These are phyloP conservation scores for Phrynocephalus forsythii DNA, from an alignment of 2,797 vertebrate genomes.

Conservation along the genomic window DNA sequence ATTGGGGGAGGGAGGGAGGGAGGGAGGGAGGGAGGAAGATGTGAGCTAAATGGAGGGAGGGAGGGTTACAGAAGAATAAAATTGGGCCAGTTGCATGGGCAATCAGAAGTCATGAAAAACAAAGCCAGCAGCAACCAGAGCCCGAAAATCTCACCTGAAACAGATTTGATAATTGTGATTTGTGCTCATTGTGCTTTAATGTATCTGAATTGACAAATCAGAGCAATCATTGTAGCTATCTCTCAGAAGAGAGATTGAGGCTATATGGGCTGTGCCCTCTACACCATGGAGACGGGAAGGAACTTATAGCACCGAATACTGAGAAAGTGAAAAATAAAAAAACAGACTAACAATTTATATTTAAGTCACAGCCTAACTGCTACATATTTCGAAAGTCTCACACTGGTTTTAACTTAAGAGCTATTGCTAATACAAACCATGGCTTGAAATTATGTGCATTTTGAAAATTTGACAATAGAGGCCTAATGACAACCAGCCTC, in stretches of 20 bases:
- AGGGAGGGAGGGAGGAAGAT: not conserved
- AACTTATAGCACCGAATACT: not conserved
- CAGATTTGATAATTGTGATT: not conserved
- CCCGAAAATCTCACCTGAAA: not conserved
- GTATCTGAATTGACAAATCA: not conserved
- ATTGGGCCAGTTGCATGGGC: not conserved
- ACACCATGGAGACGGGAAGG: not conserved
- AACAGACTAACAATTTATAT: not conserved
- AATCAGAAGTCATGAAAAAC: not conserved
- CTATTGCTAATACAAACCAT: not conserved
- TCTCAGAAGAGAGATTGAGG: not conserved
- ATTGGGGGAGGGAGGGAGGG: too few species aligned
- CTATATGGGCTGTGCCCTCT: not conserved
- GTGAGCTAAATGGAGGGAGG: not conserved
- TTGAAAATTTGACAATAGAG: not conserved
- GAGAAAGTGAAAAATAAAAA: not conserved
- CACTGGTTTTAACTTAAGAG: not conserved
- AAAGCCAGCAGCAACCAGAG: not conserved
- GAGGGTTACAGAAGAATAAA: not conserved
- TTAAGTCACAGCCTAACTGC: not conserved
- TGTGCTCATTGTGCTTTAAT: not conserved
- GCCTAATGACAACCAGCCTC: too few species aligned
- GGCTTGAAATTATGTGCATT: not conserved
- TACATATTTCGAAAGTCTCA: not conserved
- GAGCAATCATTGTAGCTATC: not conserved